A percentile compares a stretch with the other conserved stretches of the same genome.
phyloP scores from a whole-genome alignment of 2,888 invertebrate genomes.

The Fabriciana adippe region DNA sequence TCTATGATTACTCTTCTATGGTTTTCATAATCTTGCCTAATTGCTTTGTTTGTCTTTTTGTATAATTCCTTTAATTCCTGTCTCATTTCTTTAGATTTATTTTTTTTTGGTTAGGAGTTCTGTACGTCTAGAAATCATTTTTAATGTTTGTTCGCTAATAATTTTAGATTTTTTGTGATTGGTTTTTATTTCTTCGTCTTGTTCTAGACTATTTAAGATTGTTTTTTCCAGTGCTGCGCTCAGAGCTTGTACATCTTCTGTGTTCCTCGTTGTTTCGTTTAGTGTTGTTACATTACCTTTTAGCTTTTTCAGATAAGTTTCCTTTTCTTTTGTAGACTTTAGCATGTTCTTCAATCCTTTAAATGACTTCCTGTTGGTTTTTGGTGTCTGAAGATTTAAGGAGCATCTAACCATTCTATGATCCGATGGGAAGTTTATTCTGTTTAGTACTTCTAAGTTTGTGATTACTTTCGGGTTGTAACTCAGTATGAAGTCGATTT shows the following conservation, averaged over 20 bases:
- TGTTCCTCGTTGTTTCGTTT: slow-evolving; percentile 11
- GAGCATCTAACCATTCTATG: slow-evolving; percentile 31
- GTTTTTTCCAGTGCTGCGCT: too few species aligned
- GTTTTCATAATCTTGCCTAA: slow-evolving; percentile 1
- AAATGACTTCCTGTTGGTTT: slow-evolving; percentile 26
- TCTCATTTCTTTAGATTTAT: slow-evolving; percentile 21
- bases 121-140: slow-evolving; percentile 23
- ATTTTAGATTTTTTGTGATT: slow-evolving; percentile 9
- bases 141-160: slow-evolving; percentile 25
- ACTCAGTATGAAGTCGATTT: too few species aligned
- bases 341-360: slow-evolving; percentile 5
- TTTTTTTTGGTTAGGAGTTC: slow-evolving; percentile 20
- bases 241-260: too few species aligned
- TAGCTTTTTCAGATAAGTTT: neutral
- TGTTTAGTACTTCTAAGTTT: slow-evolving; percentile 19
- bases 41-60: slow-evolving; percentile 25
- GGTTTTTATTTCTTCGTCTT: too few species aligned
- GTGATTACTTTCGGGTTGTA: too few species aligned
- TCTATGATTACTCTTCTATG: slow-evolving; percentile 6
- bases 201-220: too few species aligned
- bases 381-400: slow-evolving; percentile 1
- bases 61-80: slow-evolving; percentile 26
- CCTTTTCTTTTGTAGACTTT: neutral
- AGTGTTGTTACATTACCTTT: slow-evolving; percentile 2
- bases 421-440: slow-evolving; percentile 19